Base-by-base conservation (phyloP, 1,140 invertebrate genomes). In the Caenorhabditis elegans region DNA sequence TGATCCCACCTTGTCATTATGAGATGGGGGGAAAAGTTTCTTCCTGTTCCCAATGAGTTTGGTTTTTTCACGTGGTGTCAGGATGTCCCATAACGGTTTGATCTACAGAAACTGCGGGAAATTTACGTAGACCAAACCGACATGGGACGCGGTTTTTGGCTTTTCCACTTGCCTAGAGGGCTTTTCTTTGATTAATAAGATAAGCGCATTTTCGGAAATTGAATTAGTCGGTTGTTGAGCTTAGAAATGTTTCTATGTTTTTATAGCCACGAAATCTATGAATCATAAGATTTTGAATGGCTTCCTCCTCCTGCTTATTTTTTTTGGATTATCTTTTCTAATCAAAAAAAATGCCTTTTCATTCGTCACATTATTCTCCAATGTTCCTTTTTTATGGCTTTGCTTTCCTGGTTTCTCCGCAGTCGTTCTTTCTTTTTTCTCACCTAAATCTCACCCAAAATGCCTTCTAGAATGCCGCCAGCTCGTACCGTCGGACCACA, bases 401-500 rank as follows among this genome's bases (percentile, higher is more conserved):
- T 53, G 4, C 11, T 26, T n/a, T n/a, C n/a, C 22, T 6, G 19
- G 19, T 3, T 34, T 28, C 28, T 70, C 60, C 34, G 5, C 28
- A n/a, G 15, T 34, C 22, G 22, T 10, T 34, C n/a, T 15, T 17
- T 34, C 13, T 34, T 60, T 28, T 53, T 13, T 24, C 19, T n/a
- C n/a, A n/a, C 22, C 6, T 51, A 53, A 24, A 53, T 17, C 26
- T 17, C 53, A 17, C 26, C 3, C 17, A 0, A 22, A 10, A 10
- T 15, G 22, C 8, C 34, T 17, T 70, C 28, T 22, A 60, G 55
- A 36, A 70, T 70, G 60, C 60, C 60, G 60, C 60, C 60, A 70
- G 60, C 60, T 39, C 60, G 60, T 70, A 70, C 60, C 60, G 60
- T n/a, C 34, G 60, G 60, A 39, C 60, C 60, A 70, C 19, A 31